Percentiles rank a stretch among this genome's conserved stretches.
Evolutionary conservation across 2,797 vertebrate species (phyloP).

Genomic region (Hoplostethus atlanticus): DNA sequence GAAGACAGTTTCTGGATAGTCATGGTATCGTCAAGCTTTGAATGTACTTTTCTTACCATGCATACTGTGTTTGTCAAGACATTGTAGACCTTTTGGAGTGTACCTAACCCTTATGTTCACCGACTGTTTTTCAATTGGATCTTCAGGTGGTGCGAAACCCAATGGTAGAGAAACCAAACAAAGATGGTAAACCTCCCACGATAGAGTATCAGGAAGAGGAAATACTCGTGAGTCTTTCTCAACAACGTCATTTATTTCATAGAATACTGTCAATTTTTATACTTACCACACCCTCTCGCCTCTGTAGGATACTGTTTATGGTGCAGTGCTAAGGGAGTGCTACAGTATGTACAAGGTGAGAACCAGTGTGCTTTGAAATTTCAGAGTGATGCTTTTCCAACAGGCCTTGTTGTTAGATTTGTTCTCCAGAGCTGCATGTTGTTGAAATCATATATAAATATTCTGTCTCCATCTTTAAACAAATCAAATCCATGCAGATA

Average conservation of each 20-base stretch:
- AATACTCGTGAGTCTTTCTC: slow-evolving; percentile 87
- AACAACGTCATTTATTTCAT: background rate
- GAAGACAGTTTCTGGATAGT: slow-evolving; percentile 99
- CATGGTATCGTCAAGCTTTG: slow-evolving; percentile 87
- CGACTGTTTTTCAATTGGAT: slow-evolving; percentile 15
- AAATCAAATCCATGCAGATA: no score
- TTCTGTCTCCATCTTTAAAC: no score
- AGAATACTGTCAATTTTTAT: background rate
- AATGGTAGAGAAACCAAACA: slow-evolving; percentile 93
- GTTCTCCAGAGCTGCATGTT: no score
- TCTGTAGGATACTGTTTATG: slow-evolving; percentile 95
- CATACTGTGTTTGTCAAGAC: background rate
- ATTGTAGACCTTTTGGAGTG: background rate
- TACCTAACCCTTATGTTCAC: background rate
- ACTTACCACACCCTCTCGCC: background rate
- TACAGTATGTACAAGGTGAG: slow-evolving; percentile 99
- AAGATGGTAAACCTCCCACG: slow-evolving; percentile 93
- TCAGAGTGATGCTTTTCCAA: background rate
- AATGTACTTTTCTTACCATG: background rate
- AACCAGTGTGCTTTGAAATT: background rate
- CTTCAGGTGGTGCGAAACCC: slow-evolving; percentile 95
- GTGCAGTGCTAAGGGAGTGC: slow-evolving; percentile 94
- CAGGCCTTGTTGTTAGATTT: background rate
- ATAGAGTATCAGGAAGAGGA: slow-evolving; percentile 98
- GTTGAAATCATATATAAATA: background rate